Percentiles rank a stretch among this genome's conserved stretches.
Conservation (phyloP, 1,140 invertebrate species). For the Ips typographus region DNA sequence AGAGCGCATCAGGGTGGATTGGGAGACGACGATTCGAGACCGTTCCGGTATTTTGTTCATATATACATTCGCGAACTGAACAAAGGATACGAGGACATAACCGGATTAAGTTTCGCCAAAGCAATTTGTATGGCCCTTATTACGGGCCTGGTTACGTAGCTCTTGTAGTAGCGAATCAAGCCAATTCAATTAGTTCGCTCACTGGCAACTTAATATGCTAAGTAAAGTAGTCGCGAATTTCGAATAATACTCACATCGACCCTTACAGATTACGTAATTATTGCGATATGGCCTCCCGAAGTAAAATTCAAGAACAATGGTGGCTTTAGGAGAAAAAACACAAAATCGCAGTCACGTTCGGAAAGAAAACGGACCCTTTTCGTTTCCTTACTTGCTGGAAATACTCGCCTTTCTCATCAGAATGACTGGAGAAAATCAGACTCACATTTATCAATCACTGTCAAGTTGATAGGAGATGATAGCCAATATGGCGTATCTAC, state of each 20-base stretch:
- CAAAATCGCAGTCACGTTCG: constrained; percentile 12
- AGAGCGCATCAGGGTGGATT: constrained; percentile 9
- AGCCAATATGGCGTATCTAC: constrained; percentile 47
- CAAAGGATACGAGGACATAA: constrained; percentile 47
- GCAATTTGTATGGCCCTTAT: constrained; percentile 50
- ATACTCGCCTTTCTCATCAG: constrained; percentile 35
- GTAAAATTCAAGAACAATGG: constrained; percentile 8
- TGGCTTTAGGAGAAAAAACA: constrained; percentile 17
- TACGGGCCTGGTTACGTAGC: constrained; percentile 46
- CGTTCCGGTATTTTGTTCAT: constrained; percentile 38
- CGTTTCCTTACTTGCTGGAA: constrained; percentile 22
- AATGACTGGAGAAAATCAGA: constrained; percentile 40
- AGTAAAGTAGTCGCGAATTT: constrained; percentile 48
- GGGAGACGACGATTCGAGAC: not conserved
- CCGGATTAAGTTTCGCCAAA: constrained; percentile 49
- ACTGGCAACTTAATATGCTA: constrained; percentile 49
- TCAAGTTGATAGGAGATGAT: constrained; percentile 44
- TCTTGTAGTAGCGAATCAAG: constrained; percentile 47
- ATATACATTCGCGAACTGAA: constrained; percentile 42
- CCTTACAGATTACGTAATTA: too few relatives aligned
- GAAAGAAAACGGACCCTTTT: constrained; percentile 20
- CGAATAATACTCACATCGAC: not conserved
- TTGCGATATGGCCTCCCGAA: too few relatives aligned
- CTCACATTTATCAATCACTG: constrained; percentile 46
- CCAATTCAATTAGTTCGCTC: constrained; percentile 49